Evolutionary conservation across 2,113 vertebrate species (phyloP).

Genomic region (Takifugu flavidus): DNA sequence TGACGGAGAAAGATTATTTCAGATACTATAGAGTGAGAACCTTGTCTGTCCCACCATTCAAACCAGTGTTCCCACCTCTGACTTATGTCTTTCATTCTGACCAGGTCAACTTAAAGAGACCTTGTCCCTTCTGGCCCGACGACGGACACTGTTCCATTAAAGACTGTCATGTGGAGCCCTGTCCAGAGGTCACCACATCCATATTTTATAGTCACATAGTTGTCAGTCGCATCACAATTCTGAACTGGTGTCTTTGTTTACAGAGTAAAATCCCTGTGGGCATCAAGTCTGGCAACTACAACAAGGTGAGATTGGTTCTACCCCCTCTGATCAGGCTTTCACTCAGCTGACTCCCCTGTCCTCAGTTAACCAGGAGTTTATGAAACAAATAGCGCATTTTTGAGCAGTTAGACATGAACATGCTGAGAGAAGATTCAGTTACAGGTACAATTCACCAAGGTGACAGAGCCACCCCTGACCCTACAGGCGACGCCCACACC

Average conservation of each 20-base stretch:
- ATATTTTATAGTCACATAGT: not conserved
- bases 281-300: constrained; percentile 93
- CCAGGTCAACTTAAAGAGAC: constrained; percentile 93
- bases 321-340: not conserved
- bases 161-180: constrained; percentile 95
- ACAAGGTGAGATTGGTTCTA: constrained; percentile 81
- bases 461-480: no score
- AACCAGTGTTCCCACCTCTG: not conserved
- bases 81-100: not conserved
- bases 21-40: constrained; percentile 90
- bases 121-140: constrained; percentile 94
- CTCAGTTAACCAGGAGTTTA: not conserved
- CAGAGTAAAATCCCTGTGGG: constrained; percentile 93
- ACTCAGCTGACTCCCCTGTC: constrained; percentile 10
- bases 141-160: constrained; percentile 94
- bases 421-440: no score
- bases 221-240: not conserved
- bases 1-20: constrained; percentile 92
- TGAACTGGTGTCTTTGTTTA: not conserved
- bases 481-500: not conserved
- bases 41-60: not conserved
- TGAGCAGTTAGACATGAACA: no score
- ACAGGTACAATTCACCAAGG: no score
- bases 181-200: constrained; percentile 83
- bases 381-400: no score